Conservation (phyloP, 2,113 vertebrate species). For the Hippotragus niger region DNA sequence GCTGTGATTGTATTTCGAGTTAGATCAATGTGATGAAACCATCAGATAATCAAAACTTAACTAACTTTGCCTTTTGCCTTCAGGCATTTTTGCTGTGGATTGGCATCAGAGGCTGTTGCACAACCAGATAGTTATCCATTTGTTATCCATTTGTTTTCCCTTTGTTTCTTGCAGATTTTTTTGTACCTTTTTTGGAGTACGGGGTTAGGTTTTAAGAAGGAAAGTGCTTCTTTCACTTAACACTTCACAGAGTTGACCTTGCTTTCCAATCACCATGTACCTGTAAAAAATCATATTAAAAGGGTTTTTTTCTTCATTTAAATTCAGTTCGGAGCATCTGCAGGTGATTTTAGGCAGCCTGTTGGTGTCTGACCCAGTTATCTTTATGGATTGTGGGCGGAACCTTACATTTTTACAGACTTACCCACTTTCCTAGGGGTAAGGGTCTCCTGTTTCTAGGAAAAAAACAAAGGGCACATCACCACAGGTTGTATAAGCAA, state of each 20-base stretch:
- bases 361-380: background rate
- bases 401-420: background rate
- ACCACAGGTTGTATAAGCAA: background rate
- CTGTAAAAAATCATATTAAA: constrained; percentile 53
- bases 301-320: background rate
- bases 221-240: constrained; percentile 53
- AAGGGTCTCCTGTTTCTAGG: background rate
- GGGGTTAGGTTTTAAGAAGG: constrained; percentile 30
- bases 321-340: constrained; percentile 14
- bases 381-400: background rate
- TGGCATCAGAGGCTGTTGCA: constrained; percentile 30
- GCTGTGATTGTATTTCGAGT: constrained; percentile 12
- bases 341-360: background rate
- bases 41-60: background rate
- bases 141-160: background rate
- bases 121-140: background rate
- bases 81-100: background rate
- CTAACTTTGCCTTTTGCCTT: background rate
- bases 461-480: background rate
- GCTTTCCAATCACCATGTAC: constrained; percentile 50
- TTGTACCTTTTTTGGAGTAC: background rate
- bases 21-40: background rate
- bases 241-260: constrained; percentile 45
- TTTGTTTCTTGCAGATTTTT: background rate
- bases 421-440: background rate